Evolutionary conservation across 2,113 vertebrate genomes (phyloP).

Genomic region (Lampris incognitus): DNA sequence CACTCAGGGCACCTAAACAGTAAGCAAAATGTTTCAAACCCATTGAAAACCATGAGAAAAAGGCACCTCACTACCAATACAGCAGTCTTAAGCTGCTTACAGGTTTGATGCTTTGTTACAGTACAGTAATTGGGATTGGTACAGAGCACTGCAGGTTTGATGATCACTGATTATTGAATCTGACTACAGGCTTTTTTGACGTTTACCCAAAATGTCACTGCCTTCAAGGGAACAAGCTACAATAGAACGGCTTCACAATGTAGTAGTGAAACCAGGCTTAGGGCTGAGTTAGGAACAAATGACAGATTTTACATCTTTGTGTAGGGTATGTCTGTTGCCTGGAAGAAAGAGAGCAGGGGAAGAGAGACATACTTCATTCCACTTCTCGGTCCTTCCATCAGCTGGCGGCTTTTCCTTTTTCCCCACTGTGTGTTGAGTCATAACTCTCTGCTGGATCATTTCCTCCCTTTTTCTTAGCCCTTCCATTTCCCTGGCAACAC

Average conservation of each 20-base stretch:
- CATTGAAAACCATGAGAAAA: too few species aligned
- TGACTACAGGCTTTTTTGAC: constrained; percentile 18
- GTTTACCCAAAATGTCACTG: constrained; percentile 1
- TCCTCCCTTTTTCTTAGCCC: constrained; percentile 74
- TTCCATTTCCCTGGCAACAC: constrained; percentile 75
- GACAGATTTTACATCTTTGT: constrained; percentile 8
- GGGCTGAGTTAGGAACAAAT: constrained; percentile 24
- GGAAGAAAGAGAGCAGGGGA: constrained; percentile 36
- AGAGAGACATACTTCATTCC: constrained; percentile 32
- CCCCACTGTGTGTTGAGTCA: constrained; percentile 52
- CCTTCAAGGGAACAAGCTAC: not conserved
- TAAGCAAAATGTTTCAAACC: too few species aligned
- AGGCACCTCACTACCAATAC: too few species aligned
- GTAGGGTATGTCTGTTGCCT: constrained; percentile 23
- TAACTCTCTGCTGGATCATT: constrained; percentile 71
- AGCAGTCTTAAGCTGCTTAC: too few species aligned
- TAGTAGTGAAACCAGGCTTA: constrained; percentile 21
- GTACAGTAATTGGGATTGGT: too few species aligned
- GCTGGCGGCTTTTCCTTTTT: constrained; percentile 45
- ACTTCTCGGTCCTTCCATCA: constrained; percentile 2
- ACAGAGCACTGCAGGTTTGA: too few species aligned
- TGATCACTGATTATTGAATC: constrained; percentile 38
- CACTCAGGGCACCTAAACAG: too few species aligned
- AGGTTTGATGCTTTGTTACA: too few species aligned
- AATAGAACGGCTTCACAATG: constrained; percentile 27